Percentiles rank a stretch among this genome's conserved stretches.
Evolutionary conservation across 2,888 invertebrate genomes (phyloP).

Genomic region (Frankliniella intonsa): DNA sequence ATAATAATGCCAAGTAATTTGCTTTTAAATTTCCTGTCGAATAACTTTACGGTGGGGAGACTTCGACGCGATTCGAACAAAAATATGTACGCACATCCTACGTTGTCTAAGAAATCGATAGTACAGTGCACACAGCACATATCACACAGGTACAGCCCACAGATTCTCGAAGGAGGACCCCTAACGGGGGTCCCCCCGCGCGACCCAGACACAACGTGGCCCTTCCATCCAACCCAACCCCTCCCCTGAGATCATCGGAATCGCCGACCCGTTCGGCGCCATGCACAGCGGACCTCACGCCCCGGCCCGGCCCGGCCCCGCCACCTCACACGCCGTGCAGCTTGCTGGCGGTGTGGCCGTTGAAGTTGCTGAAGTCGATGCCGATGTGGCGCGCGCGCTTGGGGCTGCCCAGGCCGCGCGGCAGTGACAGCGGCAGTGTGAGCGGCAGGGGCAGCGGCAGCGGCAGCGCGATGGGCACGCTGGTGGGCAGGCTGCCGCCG

Average conservation of each 20-base stretch:
- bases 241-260: background rate
- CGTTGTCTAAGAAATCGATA: background rate
- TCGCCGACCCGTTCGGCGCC: background rate
- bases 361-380: conserved; percentile 18
- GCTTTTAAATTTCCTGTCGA: no score
- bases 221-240: background rate
- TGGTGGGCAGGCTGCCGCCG: no score
- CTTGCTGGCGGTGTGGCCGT: conserved; percentile 14
- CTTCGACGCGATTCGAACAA: background rate
- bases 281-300: background rate
- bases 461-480: background rate
- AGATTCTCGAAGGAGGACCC: background rate
- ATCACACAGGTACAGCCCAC: background rate
- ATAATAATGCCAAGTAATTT: background rate
- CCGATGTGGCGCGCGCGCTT: conserved; percentile 10
- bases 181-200: background rate
- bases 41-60: background rate
- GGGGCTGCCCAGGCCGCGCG: background rate
- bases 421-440: background rate
- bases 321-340: background rate
- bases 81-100: background rate
- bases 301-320: background rate
- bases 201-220: background rate
- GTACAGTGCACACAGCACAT: background rate
- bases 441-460: background rate